phyloP scores from a whole-genome alignment of 64 coral and sea anemone species.

The Platygyra sinensis region DNA sequence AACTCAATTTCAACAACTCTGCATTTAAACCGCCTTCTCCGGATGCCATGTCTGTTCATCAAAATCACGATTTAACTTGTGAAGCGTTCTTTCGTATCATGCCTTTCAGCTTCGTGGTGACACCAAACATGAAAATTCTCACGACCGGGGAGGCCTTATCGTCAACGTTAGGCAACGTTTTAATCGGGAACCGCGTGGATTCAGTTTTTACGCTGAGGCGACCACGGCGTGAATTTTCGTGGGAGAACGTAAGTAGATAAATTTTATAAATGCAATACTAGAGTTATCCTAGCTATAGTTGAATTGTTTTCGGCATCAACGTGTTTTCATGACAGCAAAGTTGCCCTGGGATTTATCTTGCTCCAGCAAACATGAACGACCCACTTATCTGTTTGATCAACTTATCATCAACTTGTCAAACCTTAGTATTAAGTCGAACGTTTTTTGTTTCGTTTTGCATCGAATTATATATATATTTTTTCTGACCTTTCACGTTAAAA shows the following conservation, averaged over 20 bases:
- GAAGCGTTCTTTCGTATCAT: constrained; percentile 66
- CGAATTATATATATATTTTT: no score
- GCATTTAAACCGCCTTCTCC: constrained; percentile 58
- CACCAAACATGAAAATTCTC: constrained; percentile 57
- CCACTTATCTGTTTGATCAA: no score
- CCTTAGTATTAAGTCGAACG: no score
- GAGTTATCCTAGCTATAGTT: no score
- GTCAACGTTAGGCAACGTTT: constrained; percentile 47
- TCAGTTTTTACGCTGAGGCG: constrained; percentile 64
- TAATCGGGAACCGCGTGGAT: constrained; percentile 54
- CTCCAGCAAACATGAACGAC: no score
- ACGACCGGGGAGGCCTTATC: constrained; percentile 46
- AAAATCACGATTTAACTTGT: constrained; percentile 27
- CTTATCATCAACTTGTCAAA: no score
- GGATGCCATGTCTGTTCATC: constrained; percentile 10
- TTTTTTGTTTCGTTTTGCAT: no score
- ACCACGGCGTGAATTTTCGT: constrained; percentile 73
- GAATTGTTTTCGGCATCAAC: no score
- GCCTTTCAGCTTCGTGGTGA: constrained; percentile 84
- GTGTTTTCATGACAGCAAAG: no score
- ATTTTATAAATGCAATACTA: background rate
- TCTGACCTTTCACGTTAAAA: no score
- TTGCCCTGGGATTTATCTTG: no score
- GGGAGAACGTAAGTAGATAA: constrained; percentile 81
- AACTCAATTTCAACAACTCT: constrained; percentile 74